Evolutionary conservation across 2,113 vertebrate genomes (phyloP), one percentile per base, ranked within the genome.

Genomic region (Stigmatopora argus): DNA sequence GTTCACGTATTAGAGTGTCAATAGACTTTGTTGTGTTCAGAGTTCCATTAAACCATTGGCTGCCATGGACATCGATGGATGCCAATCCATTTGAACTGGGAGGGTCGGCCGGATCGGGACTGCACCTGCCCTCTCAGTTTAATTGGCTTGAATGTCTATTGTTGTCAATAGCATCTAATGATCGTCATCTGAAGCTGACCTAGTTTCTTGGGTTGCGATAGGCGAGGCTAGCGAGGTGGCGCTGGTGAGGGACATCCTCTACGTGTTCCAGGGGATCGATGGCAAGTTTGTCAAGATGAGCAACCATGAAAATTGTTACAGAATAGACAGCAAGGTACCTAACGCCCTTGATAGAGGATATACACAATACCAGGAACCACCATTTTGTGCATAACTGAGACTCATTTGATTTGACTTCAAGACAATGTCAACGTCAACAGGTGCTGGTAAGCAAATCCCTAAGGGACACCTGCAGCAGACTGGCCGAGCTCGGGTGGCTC

Each of bases 241-340:
- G 49, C 90, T 99, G 35, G 94, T 99, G 67, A 92, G 97, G 82
- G 97, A 99, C 85, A 90, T 99, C 86, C 89, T 99, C 26, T 99
- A 96, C 64, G 96, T 98, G 78, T 97, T 99, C 92, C 97, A 99
- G 86, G 97, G 97, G 78, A 98, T 99, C 70, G 97, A 99, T 48
- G 97, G 97, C 74, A 98, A 93, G 89, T 93, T 89, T 81, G 92
- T 99, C 88, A 96, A 95, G 90, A 94, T 98, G 96, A 94, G 85
- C 86, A 90, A 71, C 81, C 83, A 93, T 64, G 96, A 95, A 61
- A 93, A 95, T 84, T 92, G 94, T 88, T 99, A 98, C 86, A 96
- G 92, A 88, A 94, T 96, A 57, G 96, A 99, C 74, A 78, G 89
- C 65, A 98, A 98, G 95, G 96, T 98, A 89, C 18, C 0, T 45